Percentiles rank a stretch among this genome's conserved stretches.
phyloP scores from a whole-genome alignment of 2,797 vertebrate species.

The Sarcophilus harrisii region DNA sequence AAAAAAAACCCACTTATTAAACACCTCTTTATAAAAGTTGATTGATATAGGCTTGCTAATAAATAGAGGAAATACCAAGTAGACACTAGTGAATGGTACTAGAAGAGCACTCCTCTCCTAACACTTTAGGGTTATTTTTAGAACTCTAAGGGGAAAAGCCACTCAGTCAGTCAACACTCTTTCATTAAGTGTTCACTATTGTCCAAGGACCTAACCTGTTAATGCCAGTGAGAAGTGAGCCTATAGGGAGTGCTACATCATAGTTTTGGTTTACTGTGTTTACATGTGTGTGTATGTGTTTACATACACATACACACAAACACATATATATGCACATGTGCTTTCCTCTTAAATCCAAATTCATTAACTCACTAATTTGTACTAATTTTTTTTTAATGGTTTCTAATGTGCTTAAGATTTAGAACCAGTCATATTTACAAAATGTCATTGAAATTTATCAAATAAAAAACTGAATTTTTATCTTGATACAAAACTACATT shows the following conservation, averaged over 20 bases:
- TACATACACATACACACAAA: too few species aligned
- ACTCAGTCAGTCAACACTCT: background rate
- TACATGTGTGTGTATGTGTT: too few species aligned
- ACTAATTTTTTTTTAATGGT: conserved; percentile 15
- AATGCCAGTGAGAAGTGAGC: background rate
- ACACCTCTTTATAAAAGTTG: background rate
- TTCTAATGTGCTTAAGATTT: conserved; percentile 17
- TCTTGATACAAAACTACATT: conserved; percentile 24
- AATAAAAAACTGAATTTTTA: conserved; percentile 46
- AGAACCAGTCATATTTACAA: conserved; percentile 17
- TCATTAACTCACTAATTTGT: background rate
- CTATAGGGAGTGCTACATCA: too few species aligned
- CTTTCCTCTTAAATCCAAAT: background rate
- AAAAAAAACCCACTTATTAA: background rate
- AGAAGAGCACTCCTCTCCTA: background rate
- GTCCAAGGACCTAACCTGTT: background rate
- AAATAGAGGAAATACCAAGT: background rate
- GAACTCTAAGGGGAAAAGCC: background rate
- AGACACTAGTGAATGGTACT: background rate
- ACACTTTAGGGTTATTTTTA: background rate
- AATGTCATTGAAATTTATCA: conserved; percentile 28
- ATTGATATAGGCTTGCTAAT: background rate
- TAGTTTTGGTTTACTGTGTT: too few species aligned
- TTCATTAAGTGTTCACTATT: background rate
- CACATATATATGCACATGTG: too few species aligned